Percentiles rank a stretch among this genome's conserved stretches.
These are phyloP conservation scores for Plemyria rubiginata DNA, from an alignment of 2,888 invertebrate genomes.

Conservation along the genomic window DNA sequence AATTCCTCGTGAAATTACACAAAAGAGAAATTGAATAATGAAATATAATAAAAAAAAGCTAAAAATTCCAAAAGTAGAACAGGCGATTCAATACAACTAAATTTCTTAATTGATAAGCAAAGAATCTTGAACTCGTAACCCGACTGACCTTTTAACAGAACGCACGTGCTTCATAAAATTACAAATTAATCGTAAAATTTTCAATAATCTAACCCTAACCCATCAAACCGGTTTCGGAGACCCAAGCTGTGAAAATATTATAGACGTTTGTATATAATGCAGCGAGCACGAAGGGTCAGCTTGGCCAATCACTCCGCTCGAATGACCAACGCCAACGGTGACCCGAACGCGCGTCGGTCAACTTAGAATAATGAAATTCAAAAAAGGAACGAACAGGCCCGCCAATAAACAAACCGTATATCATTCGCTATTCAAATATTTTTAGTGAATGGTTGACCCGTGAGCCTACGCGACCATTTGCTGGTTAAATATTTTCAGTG, in stretches of 20 bases:
- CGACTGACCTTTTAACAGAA: constrained; percentile 72
- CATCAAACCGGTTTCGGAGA: constrained; percentile 62
- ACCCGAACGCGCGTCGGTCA: constrained; percentile 78
- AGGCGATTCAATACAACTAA: constrained; percentile 27
- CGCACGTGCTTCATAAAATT: constrained; percentile 73
- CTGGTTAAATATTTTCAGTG: constrained; percentile 82
- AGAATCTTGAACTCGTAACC: constrained; percentile 64
- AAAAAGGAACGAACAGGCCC: constrained; percentile 78
- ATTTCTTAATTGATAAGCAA: constrained; percentile 49
- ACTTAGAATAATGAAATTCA: constrained; percentile 73
- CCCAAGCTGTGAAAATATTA: constrained; percentile 81
- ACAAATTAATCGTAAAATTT: constrained; percentile 83
- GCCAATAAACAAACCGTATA: constrained; percentile 85
- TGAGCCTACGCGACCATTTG: constrained; percentile 81
- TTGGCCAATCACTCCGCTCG: constrained; percentile 62
- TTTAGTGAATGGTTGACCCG: constrained; percentile 81
- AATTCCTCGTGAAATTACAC: too few species aligned
- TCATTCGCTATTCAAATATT: constrained; percentile 83
- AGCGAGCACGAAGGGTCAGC: constrained; percentile 70
- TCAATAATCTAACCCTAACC: constrained; percentile 63
- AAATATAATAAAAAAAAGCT: neutral
- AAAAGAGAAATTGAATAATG: neutral
- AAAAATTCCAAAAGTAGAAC: neutral
- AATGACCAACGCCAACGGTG: constrained; percentile 73
- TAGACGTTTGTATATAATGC: constrained; percentile 72